Conservation (phyloP, 2,113 vertebrate species). For the Hippocampus mohnikei region DNA sequence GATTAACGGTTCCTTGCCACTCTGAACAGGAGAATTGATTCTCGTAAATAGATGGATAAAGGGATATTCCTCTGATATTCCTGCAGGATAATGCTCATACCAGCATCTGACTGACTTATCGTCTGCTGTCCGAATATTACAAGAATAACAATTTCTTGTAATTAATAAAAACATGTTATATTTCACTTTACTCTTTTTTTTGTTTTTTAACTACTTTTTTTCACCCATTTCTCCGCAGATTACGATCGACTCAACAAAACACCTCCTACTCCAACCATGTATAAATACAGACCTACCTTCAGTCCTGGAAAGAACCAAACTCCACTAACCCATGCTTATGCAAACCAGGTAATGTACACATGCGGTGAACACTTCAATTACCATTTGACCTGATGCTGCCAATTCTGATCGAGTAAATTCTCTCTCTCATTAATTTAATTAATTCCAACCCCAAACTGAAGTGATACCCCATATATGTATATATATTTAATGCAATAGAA, state of each 20-base stretch:
- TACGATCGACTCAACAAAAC: conserved; percentile 84
- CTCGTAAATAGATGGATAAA: too few species aligned
- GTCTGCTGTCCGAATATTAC: not conserved
- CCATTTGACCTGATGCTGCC: too few species aligned
- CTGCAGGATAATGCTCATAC: too few species aligned
- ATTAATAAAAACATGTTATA: not conserved
- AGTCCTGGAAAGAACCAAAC: conserved; percentile 83
- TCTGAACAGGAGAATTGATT: too few species aligned
- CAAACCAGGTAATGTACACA: conserved; percentile 71
- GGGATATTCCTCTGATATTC: too few species aligned
- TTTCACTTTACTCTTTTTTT: not conserved
- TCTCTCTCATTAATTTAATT: too few species aligned
- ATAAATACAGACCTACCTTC: conserved; percentile 89
- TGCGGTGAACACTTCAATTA: not conserved
- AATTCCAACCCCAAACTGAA: too few species aligned
- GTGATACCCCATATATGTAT: too few species aligned
- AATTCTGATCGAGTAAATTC: too few species aligned
- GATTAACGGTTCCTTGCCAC: too few species aligned
- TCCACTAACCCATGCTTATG: conserved; percentile 74
- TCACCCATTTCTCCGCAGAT: conserved; percentile 67
- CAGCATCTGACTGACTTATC: too few species aligned
- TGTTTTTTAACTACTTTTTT: not conserved
- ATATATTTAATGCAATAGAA: too few species aligned
- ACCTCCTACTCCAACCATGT: conserved; percentile 94
- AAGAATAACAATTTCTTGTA: not conserved